Evolutionary conservation across 2,113 vertebrate genomes (phyloP).

Genomic region (Scophthalmus maximus): DNA sequence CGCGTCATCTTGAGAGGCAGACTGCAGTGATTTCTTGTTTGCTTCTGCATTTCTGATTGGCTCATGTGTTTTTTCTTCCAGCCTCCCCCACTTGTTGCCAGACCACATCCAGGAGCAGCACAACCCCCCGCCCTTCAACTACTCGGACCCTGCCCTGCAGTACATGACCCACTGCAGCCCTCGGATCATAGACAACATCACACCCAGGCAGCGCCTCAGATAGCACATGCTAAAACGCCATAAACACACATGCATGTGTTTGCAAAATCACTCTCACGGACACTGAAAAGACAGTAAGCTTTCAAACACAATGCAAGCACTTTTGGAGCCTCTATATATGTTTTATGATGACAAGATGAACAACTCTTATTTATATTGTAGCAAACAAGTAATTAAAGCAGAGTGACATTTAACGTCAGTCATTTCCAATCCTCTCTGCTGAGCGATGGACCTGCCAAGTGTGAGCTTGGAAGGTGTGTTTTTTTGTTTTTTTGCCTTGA

Average conservation of each 20-base stretch:
- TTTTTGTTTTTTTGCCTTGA: constrained; percentile 46
- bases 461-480: constrained; percentile 27
- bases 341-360: constrained; percentile 32
- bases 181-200: constrained; percentile 72
- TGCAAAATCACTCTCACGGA: background rate
- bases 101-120: constrained; percentile 71
- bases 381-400: constrained; percentile 46
- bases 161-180: constrained; percentile 84
- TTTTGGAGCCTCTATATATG: constrained; percentile 16
- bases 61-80: constrained; percentile 49
- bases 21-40: constrained; percentile 1
- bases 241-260: background rate
- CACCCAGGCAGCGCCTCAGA: constrained; percentile 57
- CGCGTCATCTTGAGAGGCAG: background rate
- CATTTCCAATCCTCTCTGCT: constrained; percentile 29
- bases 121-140: constrained; percentile 77
- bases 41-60: constrained; percentile 11
- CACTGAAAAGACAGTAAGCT: background rate
- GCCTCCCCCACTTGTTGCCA: constrained; percentile 78
- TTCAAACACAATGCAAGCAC: constrained; percentile 13
- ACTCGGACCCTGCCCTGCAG: constrained; percentile 77
- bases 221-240: constrained; percentile 33
- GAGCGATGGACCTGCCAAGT: constrained; percentile 52
- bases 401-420: constrained; percentile 54
- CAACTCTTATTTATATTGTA: constrained; percentile 57